Evolutionary conservation across 2,888 invertebrate genomes (phyloP).

Genomic region (Onthophagus sagittarius): DNA sequence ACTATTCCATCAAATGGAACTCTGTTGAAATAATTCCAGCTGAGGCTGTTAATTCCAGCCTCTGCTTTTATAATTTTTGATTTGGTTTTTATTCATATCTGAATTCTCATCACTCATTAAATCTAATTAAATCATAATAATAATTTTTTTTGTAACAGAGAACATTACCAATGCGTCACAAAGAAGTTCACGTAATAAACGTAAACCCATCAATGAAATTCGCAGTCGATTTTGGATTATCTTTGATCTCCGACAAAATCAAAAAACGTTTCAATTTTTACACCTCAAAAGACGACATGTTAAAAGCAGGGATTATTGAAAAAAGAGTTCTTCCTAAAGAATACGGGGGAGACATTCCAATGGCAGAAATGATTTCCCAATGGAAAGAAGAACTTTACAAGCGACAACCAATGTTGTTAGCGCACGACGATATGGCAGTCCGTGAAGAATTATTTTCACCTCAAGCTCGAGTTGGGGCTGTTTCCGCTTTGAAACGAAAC

Average conservation of each 20-base stretch:
- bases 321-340: conserved; percentile 65
- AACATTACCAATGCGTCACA: conserved; percentile 75
- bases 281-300: conserved; percentile 57
- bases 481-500: conserved; percentile 65
- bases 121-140: too few species aligned
- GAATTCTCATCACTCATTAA: too few species aligned
- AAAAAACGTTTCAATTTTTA: conserved; percentile 65
- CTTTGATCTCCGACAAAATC: conserved; percentile 73
- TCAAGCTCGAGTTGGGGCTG: conserved; percentile 69
- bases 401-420: conserved; percentile 58
- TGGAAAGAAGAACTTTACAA: conserved; percentile 67
- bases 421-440: conserved; percentile 68
- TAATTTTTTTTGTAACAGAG: conserved; percentile 50
- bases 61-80: too few species aligned
- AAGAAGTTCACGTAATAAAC: conserved; percentile 73
- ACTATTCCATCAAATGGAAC: too few species aligned
- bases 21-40: too few species aligned
- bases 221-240: conserved; percentile 73
- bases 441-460: conserved; percentile 66
- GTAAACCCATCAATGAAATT: conserved; percentile 72
- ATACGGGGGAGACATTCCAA: conserved; percentile 78
- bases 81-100: too few species aligned
- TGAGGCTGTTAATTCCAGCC: too few species aligned
- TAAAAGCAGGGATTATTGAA: conserved; percentile 44
- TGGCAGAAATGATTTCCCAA: conserved; percentile 75